phyloP scores from a whole-genome alignment of 2,888 invertebrate genomes.

The Gerris lacustris region DNA sequence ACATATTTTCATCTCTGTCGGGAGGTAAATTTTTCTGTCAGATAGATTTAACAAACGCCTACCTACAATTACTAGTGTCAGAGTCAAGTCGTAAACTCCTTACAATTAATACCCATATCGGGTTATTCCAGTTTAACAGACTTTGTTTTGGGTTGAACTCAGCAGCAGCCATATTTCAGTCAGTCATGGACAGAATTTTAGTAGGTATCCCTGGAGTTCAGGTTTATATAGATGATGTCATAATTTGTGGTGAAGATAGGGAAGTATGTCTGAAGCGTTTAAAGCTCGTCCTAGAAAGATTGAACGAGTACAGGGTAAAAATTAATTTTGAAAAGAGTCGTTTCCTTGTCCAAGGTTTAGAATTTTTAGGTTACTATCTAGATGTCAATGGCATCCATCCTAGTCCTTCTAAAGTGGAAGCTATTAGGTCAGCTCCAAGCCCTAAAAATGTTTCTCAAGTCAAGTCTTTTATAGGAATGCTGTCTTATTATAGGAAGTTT shows the following conservation, averaged over 20 bases:
- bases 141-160: background rate
- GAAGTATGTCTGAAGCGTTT: slow-evolving; percentile 6
- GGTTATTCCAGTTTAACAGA: background rate
- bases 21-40: background rate
- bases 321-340: slow-evolving; percentile 7
- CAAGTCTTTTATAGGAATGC: slow-evolving; percentile 4
- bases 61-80: background rate
- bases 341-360: background rate
- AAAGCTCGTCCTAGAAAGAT: background rate
- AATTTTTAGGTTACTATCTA: slow-evolving; percentile 5
- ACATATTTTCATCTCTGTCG: background rate
- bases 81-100: background rate
- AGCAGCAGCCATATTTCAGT: background rate
- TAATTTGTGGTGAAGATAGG: background rate
- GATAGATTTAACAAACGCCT: background rate
- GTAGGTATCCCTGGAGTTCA: slow-evolving; percentile 6
- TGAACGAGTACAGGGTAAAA: slow-evolving; percentile 12
- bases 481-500: background rate
- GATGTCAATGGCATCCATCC: slow-evolving; percentile 9
- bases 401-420: slow-evolving; percentile 9
- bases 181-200: background rate
- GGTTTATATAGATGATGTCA: slow-evolving; percentile 11
- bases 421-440: slow-evolving; percentile 10
- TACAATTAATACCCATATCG: background rate
- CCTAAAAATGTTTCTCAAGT: slow-evolving; percentile 12